Evolutionary conservation across 2,888 invertebrate genomes (phyloP), one percentile per base, ranked within the genome.

Genomic region (Trichogramma dendrolimi): DNA sequence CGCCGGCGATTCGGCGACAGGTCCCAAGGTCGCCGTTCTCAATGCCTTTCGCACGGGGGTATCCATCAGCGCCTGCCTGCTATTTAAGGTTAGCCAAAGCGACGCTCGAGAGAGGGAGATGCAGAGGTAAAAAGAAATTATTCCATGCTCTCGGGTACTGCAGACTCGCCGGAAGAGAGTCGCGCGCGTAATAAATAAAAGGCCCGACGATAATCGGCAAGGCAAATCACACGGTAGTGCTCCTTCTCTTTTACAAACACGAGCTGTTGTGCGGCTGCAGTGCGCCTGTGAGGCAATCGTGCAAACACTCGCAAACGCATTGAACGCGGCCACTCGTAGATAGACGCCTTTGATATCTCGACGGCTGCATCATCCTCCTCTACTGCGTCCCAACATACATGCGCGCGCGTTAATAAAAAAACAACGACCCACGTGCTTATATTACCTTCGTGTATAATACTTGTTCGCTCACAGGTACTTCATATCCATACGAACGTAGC

Each of bases 11-110:
- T 58, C 63, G 50, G 70, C 73, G 65, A 39, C 72, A 73, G 63
- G 71, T 27, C 71, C 75, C 60, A 77, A 77, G 66, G 67, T 77
- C 66, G 75, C 68, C 58, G 73, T 77, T 67, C 72, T 72, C 40
- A 76, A 74, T 43, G 72, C 72, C 55, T 72, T 73, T 14, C 67
- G 69, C 57, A 71, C 71, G 50, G 77, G 77, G 52, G 72, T 76
- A 8, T 73, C 75, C n/a, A 68, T 71, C 11, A 74, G 69, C 42
- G 67, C 76, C 57, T 70, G 73, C 2, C 67, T 75, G 60, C 71
- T 76, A 41, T 75, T 73, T 68, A 77, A 76, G 74, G 75, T 76
- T 66, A 69, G 69, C 64, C 8, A 8, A 46, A 4, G n/a, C 54
- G 4, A 7, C 4, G 48, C 10, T 27, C 27, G 27, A 27, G 27